Evolutionary conservation across 2,888 invertebrate genomes (phyloP), one percentile per base, ranked within the genome.

Genomic region (Diadegma fenestrale): DNA sequence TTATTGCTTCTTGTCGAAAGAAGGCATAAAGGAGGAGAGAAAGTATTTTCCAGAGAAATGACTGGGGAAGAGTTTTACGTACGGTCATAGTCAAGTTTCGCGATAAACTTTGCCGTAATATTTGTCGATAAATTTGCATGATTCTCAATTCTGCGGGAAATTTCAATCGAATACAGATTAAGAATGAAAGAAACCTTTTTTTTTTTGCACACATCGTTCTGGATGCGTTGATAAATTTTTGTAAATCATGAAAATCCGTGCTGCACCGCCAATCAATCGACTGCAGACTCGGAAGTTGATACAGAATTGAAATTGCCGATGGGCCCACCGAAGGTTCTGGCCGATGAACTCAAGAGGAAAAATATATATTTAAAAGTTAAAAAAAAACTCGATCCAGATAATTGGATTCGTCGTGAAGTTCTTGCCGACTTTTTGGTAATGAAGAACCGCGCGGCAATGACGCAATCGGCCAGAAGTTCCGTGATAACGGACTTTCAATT

Each of bases 401-500:
- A 68, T 63, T n/a, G 14, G 19, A 58, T 75, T 75, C 51, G 37
- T 14, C 19, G 43, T 43, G 54, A 85, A 85, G 82, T 85, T 85
- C 77, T 85, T 82, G 82, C 82, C 58, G 58, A 76, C 37, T 72
- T 68, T 80, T 82, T 82, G 82, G 76, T 66, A 82, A 85, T 85
- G 79, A 64, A 76, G 75, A 80, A 61, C 30, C 64, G 19, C 37
- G 19, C 68, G 79, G 63, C 84, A 87, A 93, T 80, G 61, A 80
- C 91, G 92, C 91, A 92, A 93, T 93, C 93, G 92, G 90, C 91
- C 89, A 92, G 93, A 93, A 94, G 92, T 89, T 89, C 58, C 86
- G 87, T 89, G 93, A 93, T 94, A 93, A 93, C 92, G 90, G 91
- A 91, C 90, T 92, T 93, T 93, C 93, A 93, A 94, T 94, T 93